Evolutionary conservation across 2,113 vertebrate species (phyloP).

Genomic region (Elanoides forficatus): DNA sequence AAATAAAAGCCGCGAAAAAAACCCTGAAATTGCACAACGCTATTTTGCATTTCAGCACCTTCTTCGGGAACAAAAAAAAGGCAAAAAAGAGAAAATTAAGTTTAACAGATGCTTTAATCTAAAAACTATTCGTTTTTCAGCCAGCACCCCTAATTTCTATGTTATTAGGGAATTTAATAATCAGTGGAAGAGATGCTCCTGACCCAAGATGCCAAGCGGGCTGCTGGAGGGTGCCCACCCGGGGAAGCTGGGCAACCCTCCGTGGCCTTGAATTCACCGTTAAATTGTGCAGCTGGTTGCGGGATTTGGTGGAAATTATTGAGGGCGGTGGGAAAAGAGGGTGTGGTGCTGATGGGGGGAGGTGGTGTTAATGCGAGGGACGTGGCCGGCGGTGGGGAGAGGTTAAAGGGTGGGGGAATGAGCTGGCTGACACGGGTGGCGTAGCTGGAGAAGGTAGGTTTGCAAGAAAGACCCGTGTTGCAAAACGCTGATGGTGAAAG

Average conservation of each 20-base stretch:
- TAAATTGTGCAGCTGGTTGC: rapidly evolving
- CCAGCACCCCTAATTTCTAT: not conserved
- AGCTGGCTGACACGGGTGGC: rapidly evolving
- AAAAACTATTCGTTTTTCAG: not conserved
- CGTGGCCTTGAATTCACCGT: rapidly evolving
- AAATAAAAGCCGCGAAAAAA: not conserved
- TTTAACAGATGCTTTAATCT: not conserved
- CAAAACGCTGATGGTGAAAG: not conserved
- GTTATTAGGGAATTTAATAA: not conserved
- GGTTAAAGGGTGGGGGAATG: not conserved
- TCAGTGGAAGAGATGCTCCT: not conserved
- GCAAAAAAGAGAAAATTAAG: too few relatives aligned
- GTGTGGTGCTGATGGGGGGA: not conserved
- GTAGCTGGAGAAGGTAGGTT: rapidly evolving
- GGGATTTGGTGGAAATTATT: rapidly evolving
- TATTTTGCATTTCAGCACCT: not conserved
- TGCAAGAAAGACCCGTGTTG: not conserved
- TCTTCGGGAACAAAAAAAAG: too few relatives aligned
- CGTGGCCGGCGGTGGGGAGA: not conserved
- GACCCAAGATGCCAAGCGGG: rapidly evolving
- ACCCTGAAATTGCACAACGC: not conserved
- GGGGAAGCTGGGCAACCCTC: not conserved
- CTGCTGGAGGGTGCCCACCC: rapidly evolving
- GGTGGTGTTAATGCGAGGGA: not conserved
- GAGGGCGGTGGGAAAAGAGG: not conserved